Conservation (phyloP, 2,113 vertebrate species). For the Hyperoodon ampullatus region DNA sequence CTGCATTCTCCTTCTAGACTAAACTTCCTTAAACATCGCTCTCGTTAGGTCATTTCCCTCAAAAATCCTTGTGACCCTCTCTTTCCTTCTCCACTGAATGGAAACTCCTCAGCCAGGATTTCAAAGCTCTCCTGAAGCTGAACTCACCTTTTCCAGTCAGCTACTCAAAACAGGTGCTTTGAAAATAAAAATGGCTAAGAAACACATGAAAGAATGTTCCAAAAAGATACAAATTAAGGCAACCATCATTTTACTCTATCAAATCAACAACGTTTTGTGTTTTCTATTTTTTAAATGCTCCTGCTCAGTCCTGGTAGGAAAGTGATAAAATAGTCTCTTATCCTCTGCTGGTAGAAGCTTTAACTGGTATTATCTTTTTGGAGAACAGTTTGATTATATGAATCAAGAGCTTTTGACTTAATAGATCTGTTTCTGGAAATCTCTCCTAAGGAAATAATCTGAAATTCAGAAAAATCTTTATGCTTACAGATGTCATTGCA, state of each 20-base stretch:
- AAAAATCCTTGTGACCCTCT: background rate
- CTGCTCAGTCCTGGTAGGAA: background rate
- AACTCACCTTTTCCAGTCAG: background rate
- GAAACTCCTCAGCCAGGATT: background rate
- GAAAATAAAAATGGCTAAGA: conserved; percentile 3
- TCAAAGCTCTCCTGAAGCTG: conserved; percentile 5
- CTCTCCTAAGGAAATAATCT: background rate
- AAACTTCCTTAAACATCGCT: conserved; percentile 59
- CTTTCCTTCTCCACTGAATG: background rate
- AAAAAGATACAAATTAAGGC: background rate
- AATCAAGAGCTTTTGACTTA: background rate
- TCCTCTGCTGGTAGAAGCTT: background rate
- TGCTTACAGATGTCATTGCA: background rate
- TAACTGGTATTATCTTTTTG: background rate
- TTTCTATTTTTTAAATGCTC: background rate
- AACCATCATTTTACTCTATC: background rate
- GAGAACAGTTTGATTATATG: background rate
- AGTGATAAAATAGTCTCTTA: background rate
- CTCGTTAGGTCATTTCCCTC: conserved; percentile 62
- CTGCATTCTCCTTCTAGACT: conserved; percentile 60
- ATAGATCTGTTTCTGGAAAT: background rate
- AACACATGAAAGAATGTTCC: background rate
- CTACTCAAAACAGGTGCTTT: background rate
- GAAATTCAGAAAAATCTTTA: background rate
- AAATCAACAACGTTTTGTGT: background rate